Evolutionary conservation across 2,888 invertebrate genomes (phyloP), one percentile per base, ranked within the genome.

Genomic region (Cephus runcator): DNA sequence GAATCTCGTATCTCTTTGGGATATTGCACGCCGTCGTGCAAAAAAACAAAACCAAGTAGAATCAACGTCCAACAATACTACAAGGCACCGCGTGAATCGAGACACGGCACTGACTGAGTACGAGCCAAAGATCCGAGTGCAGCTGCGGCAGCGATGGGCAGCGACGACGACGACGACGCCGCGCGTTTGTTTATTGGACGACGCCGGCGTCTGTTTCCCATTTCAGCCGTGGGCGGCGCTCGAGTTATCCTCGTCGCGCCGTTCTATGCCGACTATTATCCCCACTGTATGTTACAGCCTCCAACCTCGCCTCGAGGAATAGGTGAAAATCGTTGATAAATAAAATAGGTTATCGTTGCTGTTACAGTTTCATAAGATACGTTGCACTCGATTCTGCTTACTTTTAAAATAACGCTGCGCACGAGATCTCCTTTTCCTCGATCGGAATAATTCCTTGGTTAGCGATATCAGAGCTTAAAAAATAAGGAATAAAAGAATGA

Each of bases 171-270:
- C 80, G 80, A 80, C 80, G 81, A 82, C 81, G 81, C 80, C 79
- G 81, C 77, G 77, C 84, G 84, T 85, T 85, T 85, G 85, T 85
- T 85, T 85, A 84, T 83, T 81, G 82, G 84, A 56, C 80, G 79
- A 80, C 75, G 30, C 71, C 71, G 78, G 79, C 75, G 76, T 68
- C 69, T 73, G 75, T 75, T 81, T 80, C 81, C 69, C 80, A 36
- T 81, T 78, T 73, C 78, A 36, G 81, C 77, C 81, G 80, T 73
- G 56, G 71, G 78, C 78, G 79, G 79, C 82, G 83, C 80, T 84
- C 78, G 75, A 36, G 56, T 71, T 36, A 71, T n/a, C 33, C 71
- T 34, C 31, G 71, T 71, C 33, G 71, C 71, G 71, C 71, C 71
- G 71, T 71, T 34, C 71, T 34, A 34, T 23, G 71, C 31, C 71